These are phyloP conservation scores for Drosophila busckii DNA, from an alignment of 1,140 invertebrate species.

Conservation along the genomic window DNA sequence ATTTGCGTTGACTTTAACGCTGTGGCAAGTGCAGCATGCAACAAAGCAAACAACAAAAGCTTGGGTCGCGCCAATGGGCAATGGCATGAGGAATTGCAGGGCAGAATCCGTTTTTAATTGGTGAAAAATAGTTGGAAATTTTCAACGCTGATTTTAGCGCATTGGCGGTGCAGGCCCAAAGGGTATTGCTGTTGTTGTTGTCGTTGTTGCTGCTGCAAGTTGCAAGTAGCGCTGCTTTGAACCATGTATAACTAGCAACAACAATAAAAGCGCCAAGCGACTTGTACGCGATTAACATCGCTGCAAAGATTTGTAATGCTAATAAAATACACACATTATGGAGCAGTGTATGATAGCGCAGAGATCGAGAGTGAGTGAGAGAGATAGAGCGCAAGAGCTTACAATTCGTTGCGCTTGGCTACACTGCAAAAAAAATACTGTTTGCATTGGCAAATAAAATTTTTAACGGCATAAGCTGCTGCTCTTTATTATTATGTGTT, in stretches of 20 bases:
- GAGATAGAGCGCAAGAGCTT: neutral
- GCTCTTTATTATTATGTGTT: too few relatives aligned
- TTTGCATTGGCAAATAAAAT: too few relatives aligned
- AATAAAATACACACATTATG: conserved; percentile 70
- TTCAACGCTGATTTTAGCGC: conserved; percentile 47
- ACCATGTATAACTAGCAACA: conserved; percentile 32
- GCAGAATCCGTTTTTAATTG: conserved; percentile 76
- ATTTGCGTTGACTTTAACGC: conserved; percentile 5
- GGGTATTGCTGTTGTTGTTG: conserved; percentile 15
- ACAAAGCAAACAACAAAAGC: conserved; percentile 34
- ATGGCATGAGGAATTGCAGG: conserved; percentile 50
- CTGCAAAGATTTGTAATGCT: conserved; percentile 69
- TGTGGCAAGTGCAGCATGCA: conserved; percentile 15
- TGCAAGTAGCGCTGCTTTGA: conserved; percentile 52
- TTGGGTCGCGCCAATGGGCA: conserved; percentile 22
- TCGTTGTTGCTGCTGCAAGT: conserved; percentile 30
- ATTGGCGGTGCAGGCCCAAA: conserved; percentile 11
- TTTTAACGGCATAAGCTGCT: too few relatives aligned
- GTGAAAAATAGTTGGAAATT: conserved; percentile 72
- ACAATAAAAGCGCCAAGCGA: conserved; percentile 33
- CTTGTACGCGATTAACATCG: conserved; percentile 57
- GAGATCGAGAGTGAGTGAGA: neutral
- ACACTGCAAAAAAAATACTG: too few relatives aligned
- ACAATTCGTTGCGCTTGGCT: too few relatives aligned
- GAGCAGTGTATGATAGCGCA: neutral